Base-by-base conservation (phyloP, 2,797 vertebrate genomes). In the Distichodus sexfasciatus region DNA sequence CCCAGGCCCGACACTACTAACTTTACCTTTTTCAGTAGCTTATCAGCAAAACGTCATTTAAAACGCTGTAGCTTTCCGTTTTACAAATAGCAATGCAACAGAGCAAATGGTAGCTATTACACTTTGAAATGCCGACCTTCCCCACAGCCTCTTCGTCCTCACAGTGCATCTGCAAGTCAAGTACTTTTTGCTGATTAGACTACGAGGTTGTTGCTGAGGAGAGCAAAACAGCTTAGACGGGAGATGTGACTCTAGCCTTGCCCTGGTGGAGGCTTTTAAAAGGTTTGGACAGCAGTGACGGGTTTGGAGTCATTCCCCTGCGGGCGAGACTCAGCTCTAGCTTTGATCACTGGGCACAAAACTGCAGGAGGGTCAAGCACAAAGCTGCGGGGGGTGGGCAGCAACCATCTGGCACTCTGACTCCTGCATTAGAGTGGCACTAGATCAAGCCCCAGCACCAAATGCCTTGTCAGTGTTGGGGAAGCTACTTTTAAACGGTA, bases 281-380 rank as follows among this genome's bases (percentile, higher is more conserved):
- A 5, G 4, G 51, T 51, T 68, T 58, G 24, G 40, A 51, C 48
- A 66, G 47, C 17, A 40, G 35, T 51, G 23, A 41, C 55, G 38
- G 12, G 61, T 61, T 17, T 58, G 24, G 23, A 53, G 23, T 23
- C 35, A 1, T 15, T 72, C 36, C 63, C 64, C 74, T 71, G 12
- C 1, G 15, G 62, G 68, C 74, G 38, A 38, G 15, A 33, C 51
- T 72, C 43, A 50, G 35, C 15, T 17, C 12, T 15, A 36, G 72
- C 72, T 74, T 76, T 76, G 65, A 76, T 76, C 74, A 64, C 53
- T 9, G 23, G 14, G 36, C 35, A 28, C 29, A 41, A 3, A 17
- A 12, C 63, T 46, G 50, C 8, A 14, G 3, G 24, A 23, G 58
- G 59, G 60, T 66, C 43, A 12, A 19, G 8, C 8, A 24, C 66